Conservation (phyloP, 2,797 vertebrate genomes). For the Parambassis ranga region DNA sequence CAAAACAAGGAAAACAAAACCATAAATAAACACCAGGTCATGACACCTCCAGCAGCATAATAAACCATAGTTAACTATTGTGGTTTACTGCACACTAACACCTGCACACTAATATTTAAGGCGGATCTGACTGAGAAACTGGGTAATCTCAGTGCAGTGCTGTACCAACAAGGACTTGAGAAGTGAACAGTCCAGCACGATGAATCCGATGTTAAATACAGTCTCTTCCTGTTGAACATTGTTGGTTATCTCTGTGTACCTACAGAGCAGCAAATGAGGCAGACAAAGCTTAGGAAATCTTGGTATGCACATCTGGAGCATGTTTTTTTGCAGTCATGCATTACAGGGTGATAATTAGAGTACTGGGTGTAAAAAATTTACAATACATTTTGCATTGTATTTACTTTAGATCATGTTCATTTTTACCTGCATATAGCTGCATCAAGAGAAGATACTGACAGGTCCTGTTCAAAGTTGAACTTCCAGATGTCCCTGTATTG, state of each 20-base stretch:
- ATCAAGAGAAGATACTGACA: conserved; percentile 86
- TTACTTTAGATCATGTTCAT: neutral
- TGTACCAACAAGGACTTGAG: conserved; percentile 87
- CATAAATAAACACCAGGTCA: too few species aligned
- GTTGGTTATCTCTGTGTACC: conserved; percentile 88
- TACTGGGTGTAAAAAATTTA: too few species aligned
- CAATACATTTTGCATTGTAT: too few species aligned
- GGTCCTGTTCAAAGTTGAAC: conserved; percentile 87
- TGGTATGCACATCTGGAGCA: too few species aligned
- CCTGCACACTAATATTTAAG: too few species aligned
- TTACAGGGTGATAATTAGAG: too few species aligned
- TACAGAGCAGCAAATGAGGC: conserved; percentile 24
- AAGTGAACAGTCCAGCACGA: conserved; percentile 86
- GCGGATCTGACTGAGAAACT: conserved; percentile 85
- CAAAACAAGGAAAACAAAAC: too few species aligned
- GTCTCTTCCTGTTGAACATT: conserved; percentile 90
- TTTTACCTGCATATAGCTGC: conserved; percentile 86
- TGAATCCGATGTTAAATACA: conserved; percentile 82
- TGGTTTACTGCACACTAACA: too few species aligned
- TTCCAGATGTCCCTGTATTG: conserved; percentile 89
- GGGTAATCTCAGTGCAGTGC: conserved; percentile 88
- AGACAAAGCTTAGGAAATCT: too few species aligned
- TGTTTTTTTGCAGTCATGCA: too few species aligned
- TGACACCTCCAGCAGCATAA: too few species aligned
- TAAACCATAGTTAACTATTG: too few species aligned